A percentile compares a stretch with the other conserved stretches of the same genome.
Conservation (phyloP, 2,888 invertebrate genomes). For the Helleia helle region DNA sequence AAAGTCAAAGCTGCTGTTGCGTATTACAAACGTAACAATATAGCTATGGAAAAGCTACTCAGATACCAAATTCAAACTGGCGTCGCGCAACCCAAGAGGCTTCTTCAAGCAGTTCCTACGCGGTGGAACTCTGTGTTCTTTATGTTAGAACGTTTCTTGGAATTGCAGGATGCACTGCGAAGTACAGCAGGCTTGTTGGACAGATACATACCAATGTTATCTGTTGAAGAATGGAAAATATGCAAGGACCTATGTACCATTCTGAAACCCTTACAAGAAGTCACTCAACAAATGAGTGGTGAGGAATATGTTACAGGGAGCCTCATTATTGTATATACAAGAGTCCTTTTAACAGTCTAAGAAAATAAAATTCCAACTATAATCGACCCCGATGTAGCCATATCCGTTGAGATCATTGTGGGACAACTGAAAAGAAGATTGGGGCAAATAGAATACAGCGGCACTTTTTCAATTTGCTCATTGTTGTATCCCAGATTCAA, state of each 20-base stretch:
- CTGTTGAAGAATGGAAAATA: conserved; percentile 20
- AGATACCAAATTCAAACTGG: too few relatives aligned
- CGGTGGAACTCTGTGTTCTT: conserved; percentile 26
- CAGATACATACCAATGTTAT: conserved; percentile 8
- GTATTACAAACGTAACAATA: too few relatives aligned
- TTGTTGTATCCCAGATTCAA: neutral
- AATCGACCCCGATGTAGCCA: neutral
- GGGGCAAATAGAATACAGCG: neutral
- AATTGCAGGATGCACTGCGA: conserved; percentile 21
- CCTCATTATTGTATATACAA: conserved; percentile 18
- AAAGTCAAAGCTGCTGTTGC: too few relatives aligned
- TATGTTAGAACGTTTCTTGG: conserved; percentile 24
- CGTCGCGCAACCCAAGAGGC: conserved; percentile 16
- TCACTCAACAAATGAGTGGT: conserved; percentile 19
- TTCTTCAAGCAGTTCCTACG: conserved; percentile 25
- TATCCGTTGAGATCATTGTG: neutral
- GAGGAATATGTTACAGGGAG: conserved; percentile 23
- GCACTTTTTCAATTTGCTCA: neutral
- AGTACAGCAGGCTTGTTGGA: conserved; percentile 17
- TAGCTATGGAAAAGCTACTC: too few relatives aligned
- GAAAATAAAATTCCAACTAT: neutral
- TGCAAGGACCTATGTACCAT: conserved; percentile 17
- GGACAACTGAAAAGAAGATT: neutral
- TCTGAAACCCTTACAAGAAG: conserved; percentile 21
- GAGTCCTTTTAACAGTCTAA: neutral